Conservation (phyloP, 2,797 vertebrate genomes). For the Tauraco hartlaubi region DNA sequence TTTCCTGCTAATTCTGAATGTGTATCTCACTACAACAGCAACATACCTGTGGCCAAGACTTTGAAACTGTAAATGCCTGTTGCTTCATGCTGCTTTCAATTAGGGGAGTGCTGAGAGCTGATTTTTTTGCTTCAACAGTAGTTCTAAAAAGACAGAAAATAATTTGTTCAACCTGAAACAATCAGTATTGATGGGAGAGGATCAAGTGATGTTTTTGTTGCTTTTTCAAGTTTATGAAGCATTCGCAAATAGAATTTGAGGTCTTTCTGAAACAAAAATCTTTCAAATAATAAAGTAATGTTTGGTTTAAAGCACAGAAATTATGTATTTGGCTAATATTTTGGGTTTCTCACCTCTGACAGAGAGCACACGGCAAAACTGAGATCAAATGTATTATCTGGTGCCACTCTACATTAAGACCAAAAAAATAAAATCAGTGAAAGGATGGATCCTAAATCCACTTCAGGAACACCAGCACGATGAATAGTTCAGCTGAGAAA, state of each 20-base stretch:
- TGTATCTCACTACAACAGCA: not conserved
- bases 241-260: not conserved
- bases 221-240: not conserved
- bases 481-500: slow-evolving; percentile 34
- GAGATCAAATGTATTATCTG: not conserved
- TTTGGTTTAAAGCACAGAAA: not conserved
- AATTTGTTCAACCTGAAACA: not conserved
- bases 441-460: not conserved
- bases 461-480: not conserved
- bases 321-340: not conserved
- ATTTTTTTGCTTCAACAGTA: rapidly evolving
- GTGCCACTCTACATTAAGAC: not conserved
- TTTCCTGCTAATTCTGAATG: not conserved
- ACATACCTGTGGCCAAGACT: not conserved
- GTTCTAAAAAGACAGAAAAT: not conserved
- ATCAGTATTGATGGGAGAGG: rapidly evolving
- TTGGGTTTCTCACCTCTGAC: not conserved
- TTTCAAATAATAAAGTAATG: not conserved
- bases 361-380: not conserved
- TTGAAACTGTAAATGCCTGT: not conserved
- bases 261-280: not conserved
- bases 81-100: not conserved
- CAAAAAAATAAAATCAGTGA: not conserved
- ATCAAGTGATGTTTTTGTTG: rapidly evolving
- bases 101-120: not conserved